A percentile compares a stretch with the other conserved stretches of the same genome.
Evolutionary conservation across 2,113 vertebrate genomes (phyloP).

Genomic region (Myrmophylax atrothorax): DNA sequence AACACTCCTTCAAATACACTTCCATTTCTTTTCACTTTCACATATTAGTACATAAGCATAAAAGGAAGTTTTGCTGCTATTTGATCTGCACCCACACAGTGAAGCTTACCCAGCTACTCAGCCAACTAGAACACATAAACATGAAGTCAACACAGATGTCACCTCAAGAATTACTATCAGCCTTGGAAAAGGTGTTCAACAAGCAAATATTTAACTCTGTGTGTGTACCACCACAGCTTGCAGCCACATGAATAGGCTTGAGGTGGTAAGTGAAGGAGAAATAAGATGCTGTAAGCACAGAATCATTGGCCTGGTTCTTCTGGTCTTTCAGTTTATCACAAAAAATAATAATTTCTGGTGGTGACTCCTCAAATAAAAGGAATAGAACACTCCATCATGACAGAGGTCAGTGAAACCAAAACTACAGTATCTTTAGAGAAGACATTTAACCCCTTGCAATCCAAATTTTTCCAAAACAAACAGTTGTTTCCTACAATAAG

Average conservation of each 20-base stretch:
- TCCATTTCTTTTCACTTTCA: not conserved
- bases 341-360: not conserved
- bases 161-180: not conserved
- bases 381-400: not conserved
- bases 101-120: not conserved
- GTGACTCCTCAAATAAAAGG: not conserved
- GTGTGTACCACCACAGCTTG: not conserved
- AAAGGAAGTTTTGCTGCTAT: not conserved
- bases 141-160: not conserved
- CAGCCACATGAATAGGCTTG: not conserved
- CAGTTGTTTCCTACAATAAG: not conserved
- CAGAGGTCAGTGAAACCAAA: not conserved
- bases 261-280: not conserved
- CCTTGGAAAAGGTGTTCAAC: not conserved
- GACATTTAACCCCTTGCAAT: not conserved
- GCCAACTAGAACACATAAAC: not conserved
- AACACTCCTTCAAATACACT: not conserved
- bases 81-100: rapidly evolving
- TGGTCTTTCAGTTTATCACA: not conserved
- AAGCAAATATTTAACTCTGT: not conserved
- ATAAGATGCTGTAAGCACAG: not conserved
- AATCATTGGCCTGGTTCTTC: not conserved
- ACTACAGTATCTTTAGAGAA: not conserved
- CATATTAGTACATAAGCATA: not conserved
- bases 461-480: not conserved